Evolutionary conservation across 2,888 invertebrate genomes (phyloP), one percentile per base, ranked within the genome.

Genomic region (Furcula furcula): DNA sequence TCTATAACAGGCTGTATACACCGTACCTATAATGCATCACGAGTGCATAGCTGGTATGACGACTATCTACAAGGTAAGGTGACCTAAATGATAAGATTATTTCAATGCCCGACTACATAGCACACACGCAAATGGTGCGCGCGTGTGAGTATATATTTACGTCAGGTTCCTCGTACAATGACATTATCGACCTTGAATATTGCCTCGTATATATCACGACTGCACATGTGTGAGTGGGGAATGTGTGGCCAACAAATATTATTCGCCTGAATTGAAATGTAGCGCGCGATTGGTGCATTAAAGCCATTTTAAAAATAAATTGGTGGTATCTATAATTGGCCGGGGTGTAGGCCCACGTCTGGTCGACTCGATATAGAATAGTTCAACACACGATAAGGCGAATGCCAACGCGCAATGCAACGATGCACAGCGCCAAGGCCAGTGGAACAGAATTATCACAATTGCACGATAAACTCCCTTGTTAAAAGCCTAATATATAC

Each of bases 61-160:
- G 31, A 73, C 79, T 82, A 87, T 86, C 83, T 76, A 79, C 79
- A 79, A 76, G 76, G 84, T 84, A 87, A 87, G 84, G 87, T 87
- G 88, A 87, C 87, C 87, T 83, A 87, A 76, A 86, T 87, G 88
- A 87, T 88, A 88, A 87, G 87, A 88, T 86, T 81, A 86, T 72
- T 82, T 77, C 80, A 79, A 81, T 77, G 75, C 76, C 65, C 64
- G 52, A 63, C 64, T 57, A 65, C 69, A 73, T 54, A 64, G 62
- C 48, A 53, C 65, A 58, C 60, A 64, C 62, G 58, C 55, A 46
- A 36, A 26, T 34, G 34, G 34, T 42, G 26, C 15, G 46, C 57
- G 54, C 52, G 48, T 55, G 56, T 59, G 64, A 65, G 79, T 72
- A 77, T 70, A 73, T 71, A 72, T 76, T 72, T 69, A 73, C 76